Evolutionary conservation across 2,797 vertebrate genomes (phyloP).

Genomic region (Podarcis lilfordi): DNA sequence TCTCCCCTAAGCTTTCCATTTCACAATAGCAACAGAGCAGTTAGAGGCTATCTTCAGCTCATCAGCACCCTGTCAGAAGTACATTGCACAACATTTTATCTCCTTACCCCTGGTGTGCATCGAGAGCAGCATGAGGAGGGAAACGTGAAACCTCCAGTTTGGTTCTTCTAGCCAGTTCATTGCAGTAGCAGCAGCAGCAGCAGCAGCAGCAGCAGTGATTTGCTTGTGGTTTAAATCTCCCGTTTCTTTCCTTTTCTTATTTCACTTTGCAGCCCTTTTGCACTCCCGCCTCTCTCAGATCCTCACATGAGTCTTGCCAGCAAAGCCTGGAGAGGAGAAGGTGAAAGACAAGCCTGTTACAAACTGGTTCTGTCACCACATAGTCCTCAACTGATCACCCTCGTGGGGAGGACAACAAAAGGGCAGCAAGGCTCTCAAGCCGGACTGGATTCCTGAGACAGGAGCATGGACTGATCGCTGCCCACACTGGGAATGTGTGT

Average conservation of each 20-base stretch:
- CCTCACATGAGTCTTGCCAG: constrained; percentile 55
- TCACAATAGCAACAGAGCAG: constrained; percentile 17
- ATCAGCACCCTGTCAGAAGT: neutral
- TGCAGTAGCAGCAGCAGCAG: constrained; percentile 21
- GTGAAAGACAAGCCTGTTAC: constrained; percentile 79
- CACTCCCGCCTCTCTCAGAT: constrained; percentile 48
- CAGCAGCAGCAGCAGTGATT: constrained; percentile 33
- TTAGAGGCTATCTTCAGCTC: neutral
- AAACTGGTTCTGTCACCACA: constrained; percentile 80
- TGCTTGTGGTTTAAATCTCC: constrained; percentile 34
- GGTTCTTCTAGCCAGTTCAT: constrained; percentile 69
- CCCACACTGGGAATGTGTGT: constrained; percentile 58
- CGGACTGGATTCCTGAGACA: constrained; percentile 67
- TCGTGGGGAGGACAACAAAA: constrained; percentile 77
- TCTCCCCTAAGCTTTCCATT: constrained; percentile 40
- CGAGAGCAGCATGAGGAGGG: constrained; percentile 63
- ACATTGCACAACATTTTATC: neutral
- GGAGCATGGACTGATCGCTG: constrained; percentile 63
- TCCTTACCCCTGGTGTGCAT: constrained; percentile 73
- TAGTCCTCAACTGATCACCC: constrained; percentile 77
- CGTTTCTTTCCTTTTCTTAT: constrained; percentile 41
- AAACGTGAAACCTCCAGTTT: constrained; percentile 59
- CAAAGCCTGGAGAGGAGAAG: constrained; percentile 59
- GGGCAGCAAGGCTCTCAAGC: constrained; percentile 72
- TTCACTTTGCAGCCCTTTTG: constrained; percentile 18